Evolutionary conservation across 2,113 vertebrate genomes (phyloP).

Genomic region (Mus pahari): DNA sequence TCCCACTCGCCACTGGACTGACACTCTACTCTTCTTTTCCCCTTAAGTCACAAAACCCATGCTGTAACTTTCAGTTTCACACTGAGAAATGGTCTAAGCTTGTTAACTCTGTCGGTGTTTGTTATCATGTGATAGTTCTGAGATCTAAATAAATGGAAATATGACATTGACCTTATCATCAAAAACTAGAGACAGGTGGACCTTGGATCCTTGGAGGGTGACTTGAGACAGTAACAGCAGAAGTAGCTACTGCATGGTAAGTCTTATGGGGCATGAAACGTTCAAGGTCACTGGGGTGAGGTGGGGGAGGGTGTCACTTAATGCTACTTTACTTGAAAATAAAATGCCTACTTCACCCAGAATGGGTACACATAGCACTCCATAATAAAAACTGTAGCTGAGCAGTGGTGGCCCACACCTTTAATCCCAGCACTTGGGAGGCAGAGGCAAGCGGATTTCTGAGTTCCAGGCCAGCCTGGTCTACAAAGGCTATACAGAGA

Average conservation of each 20-base stretch:
- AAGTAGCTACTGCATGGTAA: background rate
- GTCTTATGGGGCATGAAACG: background rate
- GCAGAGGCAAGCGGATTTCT: too few species aligned
- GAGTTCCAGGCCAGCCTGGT: too few species aligned
- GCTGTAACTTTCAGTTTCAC: background rate
- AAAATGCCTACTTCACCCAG: background rate
- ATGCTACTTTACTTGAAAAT: background rate
- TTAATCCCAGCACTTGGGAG: too few species aligned
- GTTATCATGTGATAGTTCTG: background rate
- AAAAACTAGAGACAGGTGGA: background rate
- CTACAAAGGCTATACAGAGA: too few species aligned
- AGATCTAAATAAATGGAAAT: background rate
- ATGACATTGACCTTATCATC: background rate
- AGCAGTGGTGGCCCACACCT: too few species aligned
- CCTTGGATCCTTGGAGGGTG: background rate
- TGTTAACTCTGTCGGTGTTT: slow-evolving; percentile 10
- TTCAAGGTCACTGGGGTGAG: background rate
- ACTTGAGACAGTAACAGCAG: background rate
- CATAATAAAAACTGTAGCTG: background rate
- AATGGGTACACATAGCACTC: background rate
- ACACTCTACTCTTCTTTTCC: background rate
- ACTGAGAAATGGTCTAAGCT: background rate
- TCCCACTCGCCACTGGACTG: background rate
- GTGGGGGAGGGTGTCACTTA: background rate
- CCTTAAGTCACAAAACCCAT: background rate